A percentile compares a stretch with the other conserved stretches of the same genome.
Evolutionary conservation across 2,113 vertebrate species (phyloP).

Genomic region (Oceanites oceanicus): DNA sequence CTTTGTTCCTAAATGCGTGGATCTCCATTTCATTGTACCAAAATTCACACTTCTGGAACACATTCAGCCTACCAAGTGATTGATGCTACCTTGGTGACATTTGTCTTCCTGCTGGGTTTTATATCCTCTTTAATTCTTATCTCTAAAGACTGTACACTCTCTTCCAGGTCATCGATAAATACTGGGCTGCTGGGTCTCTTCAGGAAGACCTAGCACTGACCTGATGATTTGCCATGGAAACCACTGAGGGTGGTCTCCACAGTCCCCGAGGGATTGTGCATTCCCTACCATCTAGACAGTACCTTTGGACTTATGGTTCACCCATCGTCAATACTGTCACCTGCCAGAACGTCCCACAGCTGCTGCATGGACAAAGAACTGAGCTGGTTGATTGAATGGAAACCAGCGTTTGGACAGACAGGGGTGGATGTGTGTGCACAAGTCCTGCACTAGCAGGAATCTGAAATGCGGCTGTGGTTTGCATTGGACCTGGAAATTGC

Average conservation of each 20-base stretch:
- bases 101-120: neutral
- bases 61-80: neutral
- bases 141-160: neutral
- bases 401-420: rapidly evolving
- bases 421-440: neutral
- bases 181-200: neutral
- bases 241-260: neutral
- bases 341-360: neutral
- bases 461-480: neutral
- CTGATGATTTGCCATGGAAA: neutral
- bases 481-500: neutral
- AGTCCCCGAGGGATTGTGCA: neutral
- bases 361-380: neutral
- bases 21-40: neutral
- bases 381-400: neutral
- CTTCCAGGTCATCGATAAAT: neutral
- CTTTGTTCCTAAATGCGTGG: neutral
- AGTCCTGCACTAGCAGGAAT: neutral
- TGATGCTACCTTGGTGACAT: neutral
- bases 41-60: neutral
- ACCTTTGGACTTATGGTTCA: neutral
- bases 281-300: neutral
- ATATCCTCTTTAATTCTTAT: neutral
- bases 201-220: neutral
- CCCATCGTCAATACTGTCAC: neutral